These are phyloP conservation scores for Choreutis nemorana DNA, from an alignment of 2,888 invertebrate genomes.

Conservation along the genomic window DNA sequence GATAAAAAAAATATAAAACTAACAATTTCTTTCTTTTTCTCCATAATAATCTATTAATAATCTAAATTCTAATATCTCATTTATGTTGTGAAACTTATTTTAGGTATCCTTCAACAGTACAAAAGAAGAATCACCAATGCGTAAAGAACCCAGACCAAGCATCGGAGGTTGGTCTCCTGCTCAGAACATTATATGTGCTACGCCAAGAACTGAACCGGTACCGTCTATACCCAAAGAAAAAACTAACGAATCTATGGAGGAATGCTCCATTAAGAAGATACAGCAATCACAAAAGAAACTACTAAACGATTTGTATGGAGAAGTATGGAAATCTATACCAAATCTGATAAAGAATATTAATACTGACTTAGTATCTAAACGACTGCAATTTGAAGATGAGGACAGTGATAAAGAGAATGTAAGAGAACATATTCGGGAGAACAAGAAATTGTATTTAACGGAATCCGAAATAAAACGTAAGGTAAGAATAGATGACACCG, in stretches of 20 bases:
- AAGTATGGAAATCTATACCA: conserved; percentile 60
- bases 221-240: conserved; percentile 45
- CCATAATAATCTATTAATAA: conserved; percentile 1
- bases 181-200: conserved; percentile 43
- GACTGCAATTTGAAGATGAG: conserved; percentile 35
- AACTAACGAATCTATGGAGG: conserved; percentile 41
- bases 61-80: background rate
- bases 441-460: conserved; percentile 38
- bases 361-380: conserved; percentile 32
- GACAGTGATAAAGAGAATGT: conserved; percentile 47
- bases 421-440: conserved; percentile 23
- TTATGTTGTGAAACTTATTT: conserved; percentile 11
- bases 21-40: conserved; percentile 2
- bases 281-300: conserved; percentile 46
- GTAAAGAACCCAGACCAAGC: conserved; percentile 27
- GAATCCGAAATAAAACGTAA: conserved; percentile 36
- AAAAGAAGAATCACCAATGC: conserved; percentile 16
- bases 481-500: conserved; percentile 18
- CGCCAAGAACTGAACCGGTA: conserved; percentile 28
- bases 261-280: conserved; percentile 47
- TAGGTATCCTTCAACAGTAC: conserved; percentile 43
- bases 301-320: conserved; percentile 62
- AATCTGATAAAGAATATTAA: conserved; percentile 40
- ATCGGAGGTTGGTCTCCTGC: conserved; percentile 50
- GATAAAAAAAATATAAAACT: background rate